Base-by-base conservation (phyloP, 1,140 invertebrate genomes). In the Brachionus manjavacas region DNA sequence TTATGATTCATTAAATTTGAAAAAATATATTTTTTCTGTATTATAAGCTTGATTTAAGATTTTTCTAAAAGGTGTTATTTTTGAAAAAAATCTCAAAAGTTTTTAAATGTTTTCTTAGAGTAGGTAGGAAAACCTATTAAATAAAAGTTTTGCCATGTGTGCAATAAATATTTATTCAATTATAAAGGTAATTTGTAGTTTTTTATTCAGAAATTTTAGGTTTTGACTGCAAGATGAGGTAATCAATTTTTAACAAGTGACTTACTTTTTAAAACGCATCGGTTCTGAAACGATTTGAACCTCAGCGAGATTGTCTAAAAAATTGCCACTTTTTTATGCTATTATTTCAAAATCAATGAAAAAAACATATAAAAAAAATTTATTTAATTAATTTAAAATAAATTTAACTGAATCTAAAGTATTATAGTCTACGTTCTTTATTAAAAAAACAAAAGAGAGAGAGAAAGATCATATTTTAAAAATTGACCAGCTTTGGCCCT, bases 401-500 rank as follows among this genome's bases (percentile, higher is more conserved):
- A 60, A 25, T 68, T 39, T 35, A 68, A 68, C 31, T 31, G 3
- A 68, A 12, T 14, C 25, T 68, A 68, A 68, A 28, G 39, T 68
- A 68, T n/a, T 16, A 68, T 60, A 68, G 14, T 68, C 66, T 68
- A 68, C 0, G 31, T 39, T 39, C 9, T 31, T 11, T 68, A 31
- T 31, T 6, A 4, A 66, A 16, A 70, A 35, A n/a, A 35, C 39
- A 28, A 70, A 39, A 70, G 35, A 35, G 35, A 70, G 35, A 31
- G 25, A 23, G 31, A 64, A 64, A 23, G 1, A 23, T 23, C 12
- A 68, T 9, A n/a, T 41, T 9, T 76, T 35, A 76, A 76, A 76
- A 76, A 28, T 76, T 76, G 11, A 76, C 72, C 43, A 76, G 52
- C 52, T 76, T 76, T 14, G 72, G 72, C 7, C 72, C 72, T 49